These are phyloP conservation scores for Eristalinus sepulchralis DNA, from an alignment of 2,888 invertebrate genomes.

Conservation along the genomic window DNA sequence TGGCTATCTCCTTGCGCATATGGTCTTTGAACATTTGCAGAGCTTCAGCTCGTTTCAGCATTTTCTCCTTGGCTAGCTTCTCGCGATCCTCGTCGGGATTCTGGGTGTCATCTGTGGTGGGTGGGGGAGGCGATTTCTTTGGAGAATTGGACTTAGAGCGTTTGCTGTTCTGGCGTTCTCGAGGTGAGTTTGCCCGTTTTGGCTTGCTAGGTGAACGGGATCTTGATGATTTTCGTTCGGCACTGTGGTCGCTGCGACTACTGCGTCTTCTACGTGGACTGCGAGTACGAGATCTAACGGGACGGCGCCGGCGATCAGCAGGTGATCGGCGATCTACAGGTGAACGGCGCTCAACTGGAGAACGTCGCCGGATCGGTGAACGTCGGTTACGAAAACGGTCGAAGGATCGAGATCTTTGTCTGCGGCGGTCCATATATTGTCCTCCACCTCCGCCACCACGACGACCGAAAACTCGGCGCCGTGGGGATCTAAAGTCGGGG, in stretches of 20 bases:
- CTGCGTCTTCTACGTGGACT: conserved; percentile 71
- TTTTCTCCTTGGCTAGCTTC: conserved; percentile 79
- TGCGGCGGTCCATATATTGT: conserved; percentile 77
- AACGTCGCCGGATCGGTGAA: conserved; percentile 75
- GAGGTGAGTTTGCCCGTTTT: conserved; percentile 61
- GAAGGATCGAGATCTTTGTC: conserved; percentile 76
- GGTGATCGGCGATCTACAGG: conserved; percentile 73
- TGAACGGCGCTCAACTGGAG: conserved; percentile 72
- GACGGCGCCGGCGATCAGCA: conserved; percentile 69
- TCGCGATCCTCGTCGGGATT: conserved; percentile 75
- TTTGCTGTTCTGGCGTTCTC: conserved; percentile 28
- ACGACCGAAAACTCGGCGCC: conserved; percentile 74
- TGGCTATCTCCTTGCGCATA: conserved; percentile 83
- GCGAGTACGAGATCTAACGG: conserved; percentile 59
- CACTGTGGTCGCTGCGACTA: conserved; percentile 66
- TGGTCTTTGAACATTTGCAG: conserved; percentile 83
- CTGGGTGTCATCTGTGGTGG: conserved; percentile 50
- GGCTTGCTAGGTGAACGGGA: conserved; percentile 73
- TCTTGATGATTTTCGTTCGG: conserved; percentile 72
- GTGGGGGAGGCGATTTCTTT: conserved; percentile 53
- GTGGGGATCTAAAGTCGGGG: conserved; percentile 76
- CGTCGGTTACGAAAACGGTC: conserved; percentile 77
- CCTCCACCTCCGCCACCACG: conserved; percentile 74
- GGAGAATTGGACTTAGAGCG: conserved; percentile 55
- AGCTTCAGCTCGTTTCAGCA: conserved; percentile 81